phyloP scores from a whole-genome alignment of 2,888 invertebrate genomes.

The Lutraria lutraria region DNA sequence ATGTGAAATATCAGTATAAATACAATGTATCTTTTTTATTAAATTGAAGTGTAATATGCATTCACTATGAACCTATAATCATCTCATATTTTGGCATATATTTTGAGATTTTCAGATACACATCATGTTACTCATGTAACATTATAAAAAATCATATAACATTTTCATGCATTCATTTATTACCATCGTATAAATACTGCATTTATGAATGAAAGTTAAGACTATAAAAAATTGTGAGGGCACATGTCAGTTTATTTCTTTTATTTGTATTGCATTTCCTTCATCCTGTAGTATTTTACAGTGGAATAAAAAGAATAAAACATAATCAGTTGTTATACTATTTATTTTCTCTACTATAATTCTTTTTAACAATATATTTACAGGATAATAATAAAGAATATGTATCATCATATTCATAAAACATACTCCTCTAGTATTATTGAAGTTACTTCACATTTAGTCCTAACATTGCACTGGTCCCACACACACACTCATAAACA shows the following conservation, averaged over 20 bases:
- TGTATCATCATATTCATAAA: not conserved
- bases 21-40: not conserved
- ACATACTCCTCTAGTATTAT: not conserved
- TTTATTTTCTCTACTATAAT: not conserved
- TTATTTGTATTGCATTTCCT: constrained; percentile 23
- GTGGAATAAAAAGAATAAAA: constrained; percentile 24
- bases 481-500: not conserved
- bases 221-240: not conserved
- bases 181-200: constrained; percentile 16
- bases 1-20: not conserved
- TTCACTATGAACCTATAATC: not conserved
- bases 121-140: constrained; percentile 6
- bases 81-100: not conserved
- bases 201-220: not conserved
- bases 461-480: constrained; percentile 37
- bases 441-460: not conserved
- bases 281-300: constrained; percentile 40
- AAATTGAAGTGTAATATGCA: not conserved
- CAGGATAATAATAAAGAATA: not conserved
- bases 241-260: constrained; percentile 1
- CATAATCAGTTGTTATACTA: not conserved
- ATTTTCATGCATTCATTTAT: constrained; percentile 15
- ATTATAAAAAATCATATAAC: not conserved
- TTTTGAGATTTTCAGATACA: not conserved
- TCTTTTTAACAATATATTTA: not conserved